Base-by-base conservation (phyloP, 2,888 invertebrate species). In the Drosophila mimica region DNA sequence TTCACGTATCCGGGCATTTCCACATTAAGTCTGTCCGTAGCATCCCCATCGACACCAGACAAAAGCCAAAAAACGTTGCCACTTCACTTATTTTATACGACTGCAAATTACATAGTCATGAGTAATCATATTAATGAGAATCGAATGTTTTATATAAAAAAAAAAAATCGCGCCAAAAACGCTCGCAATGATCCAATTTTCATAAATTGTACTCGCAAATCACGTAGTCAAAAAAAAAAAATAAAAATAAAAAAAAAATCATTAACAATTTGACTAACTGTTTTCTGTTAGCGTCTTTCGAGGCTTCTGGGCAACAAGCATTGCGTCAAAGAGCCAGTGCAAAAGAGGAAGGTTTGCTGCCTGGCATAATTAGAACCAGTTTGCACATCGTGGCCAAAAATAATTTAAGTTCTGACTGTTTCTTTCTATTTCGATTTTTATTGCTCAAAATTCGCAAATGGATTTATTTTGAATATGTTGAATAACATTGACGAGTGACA, bases 121-220 rank as follows among this genome's bases (percentile, higher is more conserved):
- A 91, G 90, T 91, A 91, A 91, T 91, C 87, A 90, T 82, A 85
- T 88, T 81, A 88, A 89, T 89, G 83, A 88, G 82, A 61, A 57
- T 76, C 68, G 70, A 61, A 56, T 65, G 17, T 33, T 53, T 20
- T 52, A 46, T 25, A 46, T 20, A 17, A 17, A 7, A 15, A 4
- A 31, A 51, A 33, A 53, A 65, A 73, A 80, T 66, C 70, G 62
- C 78, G 74, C 78, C 71, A 79, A 77, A 79, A 82, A 58, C 68
- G 64, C 57, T 72, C 88, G 67, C 85, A 76, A 59, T 89, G 89
- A 82, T 80, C 88, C 86, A 86, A 74, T 89, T 86, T 84, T 74
- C 63, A 28, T n/a, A 57, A 76, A 83, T 83, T 88, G 73, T 73
- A 56, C 82, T 79, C 70, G 51, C 89, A 76, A 85, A 85, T 81